Evolutionary conservation across 2,113 vertebrate species (phyloP), one percentile per base, ranked within the genome.

Genomic region (Muscicapa adusta): DNA sequence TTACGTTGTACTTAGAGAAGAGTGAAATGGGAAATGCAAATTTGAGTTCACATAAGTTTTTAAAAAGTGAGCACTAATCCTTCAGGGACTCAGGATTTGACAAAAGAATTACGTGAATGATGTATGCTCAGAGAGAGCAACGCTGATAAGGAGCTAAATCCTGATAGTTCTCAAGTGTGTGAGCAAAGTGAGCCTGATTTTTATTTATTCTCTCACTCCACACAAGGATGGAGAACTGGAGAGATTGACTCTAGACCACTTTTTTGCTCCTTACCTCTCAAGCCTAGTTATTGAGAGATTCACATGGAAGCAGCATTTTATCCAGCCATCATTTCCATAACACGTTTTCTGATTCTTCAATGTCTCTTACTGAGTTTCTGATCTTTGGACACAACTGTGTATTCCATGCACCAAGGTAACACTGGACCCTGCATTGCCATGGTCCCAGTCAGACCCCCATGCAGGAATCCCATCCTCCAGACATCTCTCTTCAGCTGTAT

Each of bases 11-110:
- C 40, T 94, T 83, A 85, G 34, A 90, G 25, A 93, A 86, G 36
- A 68, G 20, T 79, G 50, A 93, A 91, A 95, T 42, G 54, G 28
- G 34, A 96, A 95, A 97, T 88, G 91, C 45, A 92, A 63, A 97
- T 88, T 50, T 89, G 62, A 89, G 79, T 71, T 94, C 81, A 77
- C 62, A 8, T 74, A 81, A 84, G 61, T 94, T 96, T 95, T 92
- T 87, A 14, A 34, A 62, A 96, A 91, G 82, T 75, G 82, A 94
- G 71, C 19, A 34, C 6, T 68, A 93, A 90, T 88, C 45, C 93
- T 95, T 91, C 34, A 54, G 93, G 85, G 89, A 94, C 48, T 60
- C 8, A 5, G 38, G 53, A 89, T 94, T 86, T 84, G 65, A 89
- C 60, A 93, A 75, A 95, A 82, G 92, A 82, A 91, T 57, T 70